phyloP scores from a whole-genome alignment of 64 coral and sea anemone species.

The Pachyseris speciosa region DNA sequence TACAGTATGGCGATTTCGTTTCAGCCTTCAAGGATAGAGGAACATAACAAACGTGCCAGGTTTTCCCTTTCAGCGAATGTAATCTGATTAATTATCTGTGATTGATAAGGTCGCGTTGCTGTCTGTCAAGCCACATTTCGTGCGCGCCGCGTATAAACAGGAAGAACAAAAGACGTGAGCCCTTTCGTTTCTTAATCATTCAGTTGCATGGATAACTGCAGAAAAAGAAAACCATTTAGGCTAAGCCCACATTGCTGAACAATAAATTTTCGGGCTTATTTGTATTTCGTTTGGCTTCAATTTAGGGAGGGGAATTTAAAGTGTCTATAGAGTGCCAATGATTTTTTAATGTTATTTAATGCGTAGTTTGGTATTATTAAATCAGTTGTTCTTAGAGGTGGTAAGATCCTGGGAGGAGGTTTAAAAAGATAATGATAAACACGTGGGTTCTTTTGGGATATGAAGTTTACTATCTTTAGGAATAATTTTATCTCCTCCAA shows the following conservation, averaged over 20 bases:
- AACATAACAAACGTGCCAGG: neutral
- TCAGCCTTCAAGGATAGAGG: neutral
- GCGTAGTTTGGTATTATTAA: too few species aligned
- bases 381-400: too few species aligned
- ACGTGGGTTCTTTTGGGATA: neutral
- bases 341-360: too few species aligned
- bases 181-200: neutral
- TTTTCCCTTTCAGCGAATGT: neutral
- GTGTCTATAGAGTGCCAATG: too few species aligned
- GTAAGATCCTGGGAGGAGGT: too few species aligned
- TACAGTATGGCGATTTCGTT: neutral
- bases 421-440: too few species aligned
- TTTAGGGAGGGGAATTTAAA: too few species aligned
- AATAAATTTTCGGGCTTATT: neutral
- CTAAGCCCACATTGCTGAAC: neutral
- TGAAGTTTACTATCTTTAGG: neutral
- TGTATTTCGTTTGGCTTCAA: too few species aligned
- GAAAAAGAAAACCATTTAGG: neutral
- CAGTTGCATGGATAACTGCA: neutral
- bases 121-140: neutral
- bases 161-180: too few species aligned
- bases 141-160: neutral
- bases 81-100: neutral
- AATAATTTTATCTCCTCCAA: neutral
- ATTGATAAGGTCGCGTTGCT: neutral